These are phyloP conservation scores for Ameiurus melas DNA, from an alignment of 2,113 vertebrate species.

Conservation along the genomic window DNA sequence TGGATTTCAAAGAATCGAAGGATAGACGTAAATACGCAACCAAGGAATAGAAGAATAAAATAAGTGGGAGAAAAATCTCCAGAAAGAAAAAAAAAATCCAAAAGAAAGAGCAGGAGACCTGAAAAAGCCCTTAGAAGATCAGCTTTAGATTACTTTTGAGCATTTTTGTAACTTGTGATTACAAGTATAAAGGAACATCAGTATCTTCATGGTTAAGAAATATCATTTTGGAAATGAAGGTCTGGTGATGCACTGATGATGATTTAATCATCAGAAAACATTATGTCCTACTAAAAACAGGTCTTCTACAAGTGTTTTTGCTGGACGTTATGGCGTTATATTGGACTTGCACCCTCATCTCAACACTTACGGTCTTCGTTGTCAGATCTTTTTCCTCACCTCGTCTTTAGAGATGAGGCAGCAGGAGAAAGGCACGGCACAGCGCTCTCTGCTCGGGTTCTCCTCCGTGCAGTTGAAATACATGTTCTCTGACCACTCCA, in stretches of 20 bases:
- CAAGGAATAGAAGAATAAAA: neutral
- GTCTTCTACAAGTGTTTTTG: neutral
- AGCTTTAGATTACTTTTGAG: too few relatives aligned
- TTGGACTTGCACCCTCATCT: neutral
- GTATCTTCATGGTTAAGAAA: neutral
- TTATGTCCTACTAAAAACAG: neutral
- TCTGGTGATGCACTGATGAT: neutral
- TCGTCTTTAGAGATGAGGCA: slow-evolving; percentile 72
- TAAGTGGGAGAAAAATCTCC: neutral
- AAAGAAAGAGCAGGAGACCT: neutral
- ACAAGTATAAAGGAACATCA: too few relatives aligned
- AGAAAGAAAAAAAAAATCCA: neutral
- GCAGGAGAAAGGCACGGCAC: slow-evolving; percentile 91
- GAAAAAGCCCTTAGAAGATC: neutral
- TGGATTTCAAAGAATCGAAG: neutral
- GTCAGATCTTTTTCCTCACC: slow-evolving; percentile 59
- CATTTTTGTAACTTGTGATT: too few relatives aligned
- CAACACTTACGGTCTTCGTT: neutral
- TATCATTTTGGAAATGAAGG: neutral
- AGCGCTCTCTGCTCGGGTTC: slow-evolving; percentile 84
- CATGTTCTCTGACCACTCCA: slow-evolving; percentile 88
- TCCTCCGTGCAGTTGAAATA: slow-evolving; percentile 83
- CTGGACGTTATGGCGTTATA: neutral
- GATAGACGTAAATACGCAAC: neutral
- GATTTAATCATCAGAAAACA: neutral